Percentiles rank a stretch among this genome's conserved stretches.
Conservation (phyloP, 2,888 invertebrate species). For the Norana najaformis region DNA sequence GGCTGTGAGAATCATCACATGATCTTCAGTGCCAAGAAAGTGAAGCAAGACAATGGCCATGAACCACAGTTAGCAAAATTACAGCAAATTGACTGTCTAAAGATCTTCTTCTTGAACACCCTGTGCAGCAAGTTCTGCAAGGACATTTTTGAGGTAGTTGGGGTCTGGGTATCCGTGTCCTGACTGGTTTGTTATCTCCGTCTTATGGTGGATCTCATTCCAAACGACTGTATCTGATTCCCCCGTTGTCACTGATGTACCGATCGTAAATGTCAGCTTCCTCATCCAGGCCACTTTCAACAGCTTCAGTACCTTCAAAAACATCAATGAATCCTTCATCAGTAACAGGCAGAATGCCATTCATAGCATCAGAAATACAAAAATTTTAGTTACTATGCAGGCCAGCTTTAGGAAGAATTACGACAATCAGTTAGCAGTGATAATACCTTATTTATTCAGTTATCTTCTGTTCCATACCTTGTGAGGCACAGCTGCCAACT, state of each 20-base stretch:
- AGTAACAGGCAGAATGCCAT: too few relatives aligned
- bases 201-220: constrained; percentile 87
- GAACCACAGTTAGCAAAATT: neutral
- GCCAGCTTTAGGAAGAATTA: neutral
- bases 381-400: too few relatives aligned
- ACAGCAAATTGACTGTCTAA: neutral
- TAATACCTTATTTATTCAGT: neutral
- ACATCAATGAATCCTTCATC: too few relatives aligned
- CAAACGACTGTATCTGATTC: constrained; percentile 88
- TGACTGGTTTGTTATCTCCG: constrained; percentile 67
- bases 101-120: constrained; percentile 56
- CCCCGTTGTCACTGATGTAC: constrained; percentile 85
- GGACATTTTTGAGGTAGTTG: constrained; percentile 73
- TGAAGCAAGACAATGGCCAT: neutral
- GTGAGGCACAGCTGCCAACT: too few relatives aligned
- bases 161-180: constrained; percentile 73
- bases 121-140: constrained; percentile 62
- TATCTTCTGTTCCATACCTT: too few relatives aligned
- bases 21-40: neutral
- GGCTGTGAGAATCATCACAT: neutral
- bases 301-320: constrained; percentile 60
- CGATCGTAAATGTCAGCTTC: constrained; percentile 69
- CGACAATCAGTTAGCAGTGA: neutral
- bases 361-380: too few relatives aligned
- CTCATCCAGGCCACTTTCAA: constrained; percentile 43